Conservation (phyloP, 2,113 vertebrate species). For the Grus americana region DNA sequence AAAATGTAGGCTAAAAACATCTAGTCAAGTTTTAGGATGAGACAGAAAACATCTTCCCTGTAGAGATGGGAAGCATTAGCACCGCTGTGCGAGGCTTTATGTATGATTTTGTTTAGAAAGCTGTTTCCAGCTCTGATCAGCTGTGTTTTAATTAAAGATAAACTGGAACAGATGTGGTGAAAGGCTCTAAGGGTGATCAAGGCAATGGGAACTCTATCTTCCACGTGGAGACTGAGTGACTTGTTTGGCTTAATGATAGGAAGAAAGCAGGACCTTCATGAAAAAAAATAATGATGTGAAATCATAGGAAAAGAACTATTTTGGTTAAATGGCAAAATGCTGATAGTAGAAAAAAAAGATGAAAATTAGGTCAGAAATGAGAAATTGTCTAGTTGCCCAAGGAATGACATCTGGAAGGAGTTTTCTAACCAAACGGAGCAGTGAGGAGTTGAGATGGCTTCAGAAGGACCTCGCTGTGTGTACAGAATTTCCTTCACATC, state of each 20-base stretch:
- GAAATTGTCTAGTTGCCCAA: not conserved
- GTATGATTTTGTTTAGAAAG: slow-evolving; percentile 16
- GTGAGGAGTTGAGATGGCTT: not conserved
- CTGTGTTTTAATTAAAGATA: not conserved
- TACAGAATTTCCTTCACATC: not conserved
- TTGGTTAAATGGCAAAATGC: not conserved
- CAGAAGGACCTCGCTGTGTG: not conserved
- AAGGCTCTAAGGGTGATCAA: not conserved
- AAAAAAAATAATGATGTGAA: not conserved
- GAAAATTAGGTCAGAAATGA: not conserved
- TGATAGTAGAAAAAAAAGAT: not conserved
- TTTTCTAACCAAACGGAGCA: not conserved
- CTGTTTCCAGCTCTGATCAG: slow-evolving; percentile 2
- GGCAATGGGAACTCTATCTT: not conserved
- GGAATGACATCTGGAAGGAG: not conserved
- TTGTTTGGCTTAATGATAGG: not conserved
- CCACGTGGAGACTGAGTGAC: not conserved
- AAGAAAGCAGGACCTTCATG: not conserved
- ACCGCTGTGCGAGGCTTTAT: not conserved
- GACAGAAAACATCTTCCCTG: not conserved
- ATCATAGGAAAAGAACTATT: not conserved
- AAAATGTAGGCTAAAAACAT: not conserved
- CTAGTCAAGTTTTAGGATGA: not conserved
- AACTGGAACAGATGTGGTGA: slow-evolving; percentile 20
- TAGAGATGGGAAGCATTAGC: not conserved